Evolutionary conservation across 2,797 vertebrate genomes (phyloP).

Genomic region (Danio kyathit): DNA sequence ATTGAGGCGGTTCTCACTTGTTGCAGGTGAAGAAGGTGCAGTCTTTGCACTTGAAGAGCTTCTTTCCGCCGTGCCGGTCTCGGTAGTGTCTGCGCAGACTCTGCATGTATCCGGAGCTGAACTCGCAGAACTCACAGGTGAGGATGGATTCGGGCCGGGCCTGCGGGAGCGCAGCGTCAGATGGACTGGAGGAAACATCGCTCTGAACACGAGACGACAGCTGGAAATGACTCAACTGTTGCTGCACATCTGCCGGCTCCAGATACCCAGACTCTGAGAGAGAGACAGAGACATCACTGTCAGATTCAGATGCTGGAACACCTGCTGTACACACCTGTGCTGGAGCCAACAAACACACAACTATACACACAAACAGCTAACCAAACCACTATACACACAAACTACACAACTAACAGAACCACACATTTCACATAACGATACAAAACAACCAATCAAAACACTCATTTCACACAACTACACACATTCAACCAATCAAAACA

Average conservation of each 20-base stretch:
- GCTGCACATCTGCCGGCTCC: conserved; percentile 92
- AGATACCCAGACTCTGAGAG: conserved; percentile 86
- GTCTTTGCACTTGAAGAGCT: conserved; percentile 99
- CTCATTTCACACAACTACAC: too few species aligned
- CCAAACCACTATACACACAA: too few species aligned
- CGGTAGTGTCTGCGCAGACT: conserved; percentile 97
- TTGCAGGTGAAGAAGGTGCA: conserved; percentile 98
- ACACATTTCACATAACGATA: too few species aligned
- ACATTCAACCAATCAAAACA: too few species aligned
- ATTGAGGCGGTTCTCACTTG: conserved; percentile 84
- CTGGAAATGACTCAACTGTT: conserved; percentile 95
- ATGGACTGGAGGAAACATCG: conserved; percentile 77
- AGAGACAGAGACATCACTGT: background rate
- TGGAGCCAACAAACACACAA: too few species aligned
- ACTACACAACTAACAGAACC: too few species aligned
- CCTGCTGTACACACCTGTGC: too few species aligned
- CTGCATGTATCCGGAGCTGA: conserved; percentile 98
- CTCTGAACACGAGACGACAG: conserved; percentile 87
- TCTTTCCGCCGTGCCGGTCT: conserved; percentile 96
- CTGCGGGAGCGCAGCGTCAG: conserved; percentile 63
- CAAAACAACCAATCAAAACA: too few species aligned
- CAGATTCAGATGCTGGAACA: too few species aligned
- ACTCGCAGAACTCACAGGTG: conserved; percentile 98
- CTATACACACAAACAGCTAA: too few species aligned
- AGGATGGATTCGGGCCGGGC: conserved; percentile 82